A percentile compares a stretch with the other conserved stretches of the same genome.
Conservation (phyloP, 2,797 vertebrate species). For the Galaxias olidus region DNA sequence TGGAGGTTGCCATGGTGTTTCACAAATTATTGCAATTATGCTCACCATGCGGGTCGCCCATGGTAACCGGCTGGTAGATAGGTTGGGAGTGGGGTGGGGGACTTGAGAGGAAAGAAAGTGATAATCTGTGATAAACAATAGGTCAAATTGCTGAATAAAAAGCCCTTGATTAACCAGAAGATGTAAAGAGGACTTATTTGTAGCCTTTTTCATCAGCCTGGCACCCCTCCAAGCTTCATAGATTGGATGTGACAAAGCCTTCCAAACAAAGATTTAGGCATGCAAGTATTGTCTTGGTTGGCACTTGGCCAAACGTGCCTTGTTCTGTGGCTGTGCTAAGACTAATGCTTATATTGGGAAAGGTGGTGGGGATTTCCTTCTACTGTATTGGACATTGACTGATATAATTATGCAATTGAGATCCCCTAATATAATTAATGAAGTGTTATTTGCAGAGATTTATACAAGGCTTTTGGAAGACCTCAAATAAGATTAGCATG, state of each 20-base stretch:
- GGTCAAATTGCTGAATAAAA: slow-evolving; percentile 89
- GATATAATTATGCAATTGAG: slow-evolving; percentile 41
- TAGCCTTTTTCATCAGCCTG: slow-evolving; percentile 81
- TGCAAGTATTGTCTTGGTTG: too few relatives aligned
- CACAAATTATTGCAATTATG: slow-evolving; percentile 94
- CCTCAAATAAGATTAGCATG: too few relatives aligned
- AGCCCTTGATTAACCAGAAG: slow-evolving; percentile 86
- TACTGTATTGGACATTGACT: slow-evolving; percentile 33
- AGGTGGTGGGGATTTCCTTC: slow-evolving; percentile 24
- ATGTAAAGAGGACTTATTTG: slow-evolving; percentile 88
- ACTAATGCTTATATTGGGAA: too few relatives aligned
- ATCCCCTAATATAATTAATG: slow-evolving; percentile 25
- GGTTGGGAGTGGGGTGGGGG: slow-evolving; percentile 18
- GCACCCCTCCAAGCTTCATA: too few relatives aligned
- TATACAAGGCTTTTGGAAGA: too few relatives aligned
- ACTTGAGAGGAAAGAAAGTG: slow-evolving; percentile 76
- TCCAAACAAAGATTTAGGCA: too few relatives aligned
- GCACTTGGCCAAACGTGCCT: slow-evolving; percentile 19
- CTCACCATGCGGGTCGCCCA: slow-evolving; percentile 88
- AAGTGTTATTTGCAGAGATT: slow-evolving; percentile 29
- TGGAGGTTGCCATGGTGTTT: slow-evolving; percentile 91
- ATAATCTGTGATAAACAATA: slow-evolving; percentile 91
- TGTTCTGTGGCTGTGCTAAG: slow-evolving; percentile 33
- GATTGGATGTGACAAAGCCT: too few relatives aligned
- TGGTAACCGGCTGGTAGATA: slow-evolving; percentile 79